Base-by-base conservation (phyloP, 2,113 vertebrate genomes). In the Cyanoramphus novaezelandiae region DNA sequence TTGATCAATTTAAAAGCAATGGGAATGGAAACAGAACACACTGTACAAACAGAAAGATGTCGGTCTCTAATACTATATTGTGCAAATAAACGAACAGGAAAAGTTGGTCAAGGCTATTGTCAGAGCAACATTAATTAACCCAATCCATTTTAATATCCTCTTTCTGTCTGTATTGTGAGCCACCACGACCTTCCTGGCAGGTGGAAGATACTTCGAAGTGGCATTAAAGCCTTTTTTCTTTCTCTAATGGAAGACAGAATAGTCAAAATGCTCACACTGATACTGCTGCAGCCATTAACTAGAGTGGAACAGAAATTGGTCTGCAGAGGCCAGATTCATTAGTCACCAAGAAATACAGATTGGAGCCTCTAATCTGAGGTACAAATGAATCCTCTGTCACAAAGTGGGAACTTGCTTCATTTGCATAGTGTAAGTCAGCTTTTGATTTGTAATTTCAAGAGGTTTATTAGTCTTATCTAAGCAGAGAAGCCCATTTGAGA, bases 141-240 rank as follows among this genome's bases (percentile, higher is more conserved):
- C 95, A 98, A 99, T 99, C 98, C 98, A 98, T 98, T 98, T 98
- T 98, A 98, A 98, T 98, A 98, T 97, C 92, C 96, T 98, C 82
- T 96, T 98, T 95, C 97, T 97, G 98, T 97, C 97, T 97, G 93
- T 95, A 96, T 87, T 93, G 95, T 93, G 96, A 98, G 95, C 79
- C 88, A 96, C 96, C 84, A 96, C 23, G 91, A 98, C 96, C 97
- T 98, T 98, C 97, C 95, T 97, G 97, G 98, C 98, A 98, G 98
- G 98, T 98, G 92, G 97, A 98, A 98, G 98, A 98, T 97, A 97
- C 97, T 93, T 98, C 90, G 55, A 97, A 97, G 97, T 97, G 95
- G 90, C 29, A 68, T 88, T 93, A 98, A 97, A 98, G 64, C 67
- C 74, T 96, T 97, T 92, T 96, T 92, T 94, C 82, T 39, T 97